Evolutionary conservation across 1,140 invertebrate genomes (phyloP).

Genomic region (Lasioglossum albipes): DNA sequence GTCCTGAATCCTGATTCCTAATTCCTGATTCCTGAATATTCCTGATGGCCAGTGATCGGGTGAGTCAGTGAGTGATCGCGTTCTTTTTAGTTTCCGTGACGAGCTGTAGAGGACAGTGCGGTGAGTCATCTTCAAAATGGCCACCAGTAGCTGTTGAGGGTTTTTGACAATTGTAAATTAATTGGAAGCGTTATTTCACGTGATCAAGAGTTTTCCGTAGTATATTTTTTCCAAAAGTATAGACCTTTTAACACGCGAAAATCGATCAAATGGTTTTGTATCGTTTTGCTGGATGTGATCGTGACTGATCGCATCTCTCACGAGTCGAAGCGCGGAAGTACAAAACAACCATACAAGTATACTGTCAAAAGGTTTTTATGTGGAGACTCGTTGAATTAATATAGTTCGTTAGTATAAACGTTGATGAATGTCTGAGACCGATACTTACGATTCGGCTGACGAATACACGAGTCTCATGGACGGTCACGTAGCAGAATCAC

Average conservation of each 20-base stretch:
- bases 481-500: constrained; percentile 85
- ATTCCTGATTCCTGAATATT: no score
- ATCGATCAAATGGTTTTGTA: not conserved
- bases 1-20: no score
- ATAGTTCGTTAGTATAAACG: constrained; percentile 19
- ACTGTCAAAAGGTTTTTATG: constrained; percentile 26
- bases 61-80: not conserved
- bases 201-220: not conserved
- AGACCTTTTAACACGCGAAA: not conserved
- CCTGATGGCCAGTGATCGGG: no score
- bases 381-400: not conserved
- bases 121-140: constrained; percentile 30
- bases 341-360: not conserved
- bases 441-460: constrained; percentile 80
- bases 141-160: constrained; percentile 1
- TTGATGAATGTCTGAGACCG: constrained; percentile 81
- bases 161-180: not conserved
- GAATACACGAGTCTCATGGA: constrained; percentile 90
- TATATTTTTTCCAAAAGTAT: not conserved
- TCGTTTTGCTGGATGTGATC: not conserved
- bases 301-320: not conserved
- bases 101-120: not conserved
- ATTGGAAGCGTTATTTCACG: not conserved
- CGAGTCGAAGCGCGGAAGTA: constrained; percentile 14
- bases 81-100: not conserved